phyloP scores from a whole-genome alignment of 2,113 vertebrate genomes.

The Chinchilla lanigera region DNA sequence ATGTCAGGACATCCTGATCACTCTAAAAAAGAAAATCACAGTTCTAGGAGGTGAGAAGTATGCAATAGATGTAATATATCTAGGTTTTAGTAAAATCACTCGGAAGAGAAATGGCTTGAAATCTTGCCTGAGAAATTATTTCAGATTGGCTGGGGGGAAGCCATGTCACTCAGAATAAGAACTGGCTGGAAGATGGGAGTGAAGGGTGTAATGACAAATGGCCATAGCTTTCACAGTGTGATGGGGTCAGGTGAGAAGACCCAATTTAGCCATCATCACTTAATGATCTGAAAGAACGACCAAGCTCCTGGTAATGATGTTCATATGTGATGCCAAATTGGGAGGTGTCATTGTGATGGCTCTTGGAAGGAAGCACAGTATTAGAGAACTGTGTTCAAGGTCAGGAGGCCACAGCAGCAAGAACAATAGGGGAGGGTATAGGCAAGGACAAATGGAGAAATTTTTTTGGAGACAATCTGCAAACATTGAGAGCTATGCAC shows the following conservation, averaged over 20 bases:
- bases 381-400: constrained; percentile 33
- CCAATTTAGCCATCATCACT: constrained; percentile 66
- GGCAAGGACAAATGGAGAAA: constrained; percentile 35
- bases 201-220: constrained; percentile 45
- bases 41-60: constrained; percentile 77
- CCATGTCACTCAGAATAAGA: constrained; percentile 61
- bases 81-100: constrained; percentile 77
- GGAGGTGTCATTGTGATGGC: constrained; percentile 68
- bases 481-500: not conserved
- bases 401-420: not conserved
- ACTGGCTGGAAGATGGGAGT: not conserved
- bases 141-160: constrained; percentile 77
- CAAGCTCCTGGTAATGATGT: constrained; percentile 44
- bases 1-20: constrained; percentile 79
- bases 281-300: constrained; percentile 73
- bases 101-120: constrained; percentile 73
- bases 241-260: constrained; percentile 75
- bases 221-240: not conserved
- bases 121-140: constrained; percentile 82
- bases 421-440: not conserved
- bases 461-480: constrained; percentile 4
- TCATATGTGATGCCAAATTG: constrained; percentile 71
- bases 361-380: constrained; percentile 45
- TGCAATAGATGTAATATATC: constrained; percentile 73
- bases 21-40: constrained; percentile 77